phyloP scores from a whole-genome alignment of 2,888 invertebrate species.

The Andrena haemorrhoa region DNA sequence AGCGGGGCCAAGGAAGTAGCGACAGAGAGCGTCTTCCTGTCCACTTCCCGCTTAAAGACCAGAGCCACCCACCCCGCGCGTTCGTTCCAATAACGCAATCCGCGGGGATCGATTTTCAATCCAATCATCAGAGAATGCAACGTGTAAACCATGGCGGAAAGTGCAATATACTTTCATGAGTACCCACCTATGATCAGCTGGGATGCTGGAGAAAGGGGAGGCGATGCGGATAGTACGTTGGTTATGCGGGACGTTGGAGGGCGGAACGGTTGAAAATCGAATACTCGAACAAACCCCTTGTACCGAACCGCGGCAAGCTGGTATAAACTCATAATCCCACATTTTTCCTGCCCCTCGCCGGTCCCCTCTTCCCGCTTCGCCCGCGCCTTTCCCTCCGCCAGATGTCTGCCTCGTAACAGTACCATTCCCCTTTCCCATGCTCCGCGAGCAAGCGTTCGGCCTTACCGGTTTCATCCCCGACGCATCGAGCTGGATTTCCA shows the following conservation, averaged over 20 bases:
- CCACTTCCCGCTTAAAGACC: constrained; percentile 37
- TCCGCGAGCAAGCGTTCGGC: constrained; percentile 10
- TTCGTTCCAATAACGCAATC: constrained; percentile 74
- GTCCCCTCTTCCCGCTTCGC: constrained; percentile 5
- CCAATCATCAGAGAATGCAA: constrained; percentile 82
- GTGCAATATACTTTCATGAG: constrained; percentile 82
- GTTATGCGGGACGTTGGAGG: constrained; percentile 48
- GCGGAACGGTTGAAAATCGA: constrained; percentile 73
- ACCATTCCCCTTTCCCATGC: background rate
- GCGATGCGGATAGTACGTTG: constrained; percentile 62
- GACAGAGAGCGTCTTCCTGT: constrained; percentile 59
- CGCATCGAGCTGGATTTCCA: constrained; percentile 26
- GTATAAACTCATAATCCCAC: constrained; percentile 76
- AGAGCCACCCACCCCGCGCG: constrained; percentile 41
- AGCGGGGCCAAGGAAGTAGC: constrained; percentile 18
- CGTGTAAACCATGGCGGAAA: constrained; percentile 78
- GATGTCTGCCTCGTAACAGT: background rate
- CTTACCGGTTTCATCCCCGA: constrained; percentile 7
- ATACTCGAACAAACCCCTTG: constrained; percentile 72
- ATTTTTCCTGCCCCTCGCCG: constrained; percentile 50
- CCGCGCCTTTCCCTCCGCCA: too few species aligned
- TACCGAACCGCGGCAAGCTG: constrained; percentile 65
- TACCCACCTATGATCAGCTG: constrained; percentile 64
- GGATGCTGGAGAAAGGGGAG: constrained; percentile 45
- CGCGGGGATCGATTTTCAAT: constrained; percentile 81